These are phyloP conservation scores for Synergus japonicus DNA, from an alignment of 2,888 invertebrate species.

Conservation along the genomic window DNA sequence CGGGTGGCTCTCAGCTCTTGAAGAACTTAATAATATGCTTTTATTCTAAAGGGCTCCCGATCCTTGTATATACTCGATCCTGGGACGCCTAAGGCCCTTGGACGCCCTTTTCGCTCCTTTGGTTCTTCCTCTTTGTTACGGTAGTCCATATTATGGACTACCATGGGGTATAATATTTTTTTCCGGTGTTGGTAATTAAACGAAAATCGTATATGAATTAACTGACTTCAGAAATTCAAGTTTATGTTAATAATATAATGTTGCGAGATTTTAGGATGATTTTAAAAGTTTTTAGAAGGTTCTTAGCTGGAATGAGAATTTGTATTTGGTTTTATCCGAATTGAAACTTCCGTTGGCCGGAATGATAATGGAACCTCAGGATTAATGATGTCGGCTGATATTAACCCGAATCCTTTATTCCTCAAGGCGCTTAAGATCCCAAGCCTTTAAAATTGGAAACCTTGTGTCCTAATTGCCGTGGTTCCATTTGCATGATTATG, in stretches of 20 bases:
- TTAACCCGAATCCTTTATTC: constrained; percentile 45
- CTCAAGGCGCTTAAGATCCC: constrained; percentile 49
- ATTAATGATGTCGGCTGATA: constrained; percentile 12
- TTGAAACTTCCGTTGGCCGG: too few species aligned
- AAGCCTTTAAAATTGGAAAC: constrained; percentile 52
- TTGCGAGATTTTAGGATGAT: not conserved
- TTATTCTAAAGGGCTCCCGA: constrained; percentile 70
- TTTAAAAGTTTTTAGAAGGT: not conserved
- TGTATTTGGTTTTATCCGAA: too few species aligned
- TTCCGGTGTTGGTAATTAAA: constrained; percentile 11
- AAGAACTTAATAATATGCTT: constrained; percentile 71
- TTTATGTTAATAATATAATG: constrained; percentile 1
- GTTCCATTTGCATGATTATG: constrained; percentile 66
- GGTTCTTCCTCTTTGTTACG: constrained; percentile 52
- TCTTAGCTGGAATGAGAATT: not conserved
- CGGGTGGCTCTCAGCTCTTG: constrained; percentile 51
- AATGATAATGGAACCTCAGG: not conserved
- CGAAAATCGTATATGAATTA: constrained; percentile 14
- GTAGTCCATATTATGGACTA: constrained; percentile 50
- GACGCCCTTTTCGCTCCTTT: constrained; percentile 58
- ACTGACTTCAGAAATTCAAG: not conserved
- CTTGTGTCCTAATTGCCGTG: constrained; percentile 59
- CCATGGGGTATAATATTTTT: constrained; percentile 8
- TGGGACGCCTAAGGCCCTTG: constrained; percentile 64
- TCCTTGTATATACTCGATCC: constrained; percentile 57